Percentiles rank a stretch among this genome's conserved stretches.
These are phyloP conservation scores for Stegostoma tigrinum DNA, from an alignment of 2,113 vertebrate genomes.

Conservation along the genomic window DNA sequence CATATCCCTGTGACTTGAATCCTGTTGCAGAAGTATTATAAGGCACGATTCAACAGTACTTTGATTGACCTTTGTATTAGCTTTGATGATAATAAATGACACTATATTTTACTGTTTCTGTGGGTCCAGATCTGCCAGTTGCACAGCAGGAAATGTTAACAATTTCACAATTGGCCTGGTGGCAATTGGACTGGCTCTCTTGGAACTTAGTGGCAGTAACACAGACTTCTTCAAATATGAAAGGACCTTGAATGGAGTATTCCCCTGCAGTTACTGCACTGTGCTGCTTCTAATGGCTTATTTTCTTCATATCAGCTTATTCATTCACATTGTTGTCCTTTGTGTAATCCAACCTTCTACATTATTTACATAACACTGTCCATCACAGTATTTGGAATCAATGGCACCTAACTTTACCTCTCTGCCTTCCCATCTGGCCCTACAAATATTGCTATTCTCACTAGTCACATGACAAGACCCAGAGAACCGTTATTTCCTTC, in stretches of 20 bases:
- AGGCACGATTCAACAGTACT: not conserved
- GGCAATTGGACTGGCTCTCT: not conserved
- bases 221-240: not conserved
- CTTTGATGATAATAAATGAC: not conserved
- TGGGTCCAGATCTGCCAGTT: not conserved
- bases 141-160: not conserved
- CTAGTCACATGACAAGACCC: not conserved
- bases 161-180: not conserved
- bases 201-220: not conserved
- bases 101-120: not conserved
- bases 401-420: not conserved
- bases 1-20: not conserved
- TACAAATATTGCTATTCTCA: not conserved
- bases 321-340: not conserved
- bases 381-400: not conserved
- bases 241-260: not conserved
- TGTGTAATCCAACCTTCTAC: not conserved
- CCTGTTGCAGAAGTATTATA: not conserved
- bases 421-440: not conserved
- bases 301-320: too few species aligned
- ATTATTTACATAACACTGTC: not conserved
- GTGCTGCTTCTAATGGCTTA: not conserved
- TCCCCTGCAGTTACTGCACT: not conserved
- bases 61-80: not conserved
- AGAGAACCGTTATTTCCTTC: not conserved